Evolutionary conservation across 2,888 invertebrate species (phyloP).

Genomic region (Marronus borbonicus): DNA sequence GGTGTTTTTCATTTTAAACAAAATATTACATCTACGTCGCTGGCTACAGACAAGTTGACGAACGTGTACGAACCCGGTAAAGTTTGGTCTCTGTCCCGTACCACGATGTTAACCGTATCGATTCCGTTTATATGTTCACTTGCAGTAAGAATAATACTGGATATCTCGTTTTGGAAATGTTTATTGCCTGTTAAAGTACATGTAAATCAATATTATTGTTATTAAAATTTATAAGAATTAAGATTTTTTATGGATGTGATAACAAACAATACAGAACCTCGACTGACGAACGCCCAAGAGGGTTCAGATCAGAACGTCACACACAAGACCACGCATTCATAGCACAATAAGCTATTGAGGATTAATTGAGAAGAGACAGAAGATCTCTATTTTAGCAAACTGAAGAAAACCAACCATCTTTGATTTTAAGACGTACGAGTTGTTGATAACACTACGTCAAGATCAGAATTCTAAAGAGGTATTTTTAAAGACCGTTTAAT

Average conservation of each 20-base stretch:
- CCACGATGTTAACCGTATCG: constrained; percentile 70
- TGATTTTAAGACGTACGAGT: too few species aligned
- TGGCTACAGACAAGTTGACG: constrained; percentile 71
- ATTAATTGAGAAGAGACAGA: too few species aligned
- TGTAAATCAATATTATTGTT: constrained; percentile 2
- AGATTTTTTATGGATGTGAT: too few species aligned
- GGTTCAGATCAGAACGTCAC: background rate
- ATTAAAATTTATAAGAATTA: too few species aligned
- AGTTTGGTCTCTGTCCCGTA: constrained; percentile 69
- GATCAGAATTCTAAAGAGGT: too few species aligned
- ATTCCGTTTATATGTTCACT: constrained; percentile 70
- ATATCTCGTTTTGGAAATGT: constrained; percentile 68
- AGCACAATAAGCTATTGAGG: too few species aligned
- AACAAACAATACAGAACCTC: too few species aligned
- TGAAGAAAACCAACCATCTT: too few species aligned
- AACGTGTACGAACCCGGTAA: constrained; percentile 71
- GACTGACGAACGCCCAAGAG: background rate
- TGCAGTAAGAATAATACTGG: constrained; percentile 65
- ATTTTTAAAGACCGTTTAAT: too few species aligned
- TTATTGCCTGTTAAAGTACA: constrained; percentile 67
- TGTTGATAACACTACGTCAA: too few species aligned
- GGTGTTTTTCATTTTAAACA: background rate
- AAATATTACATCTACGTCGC: constrained; percentile 69
- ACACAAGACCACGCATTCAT: too few species aligned
- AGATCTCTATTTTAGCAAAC: too few species aligned